phyloP scores from a whole-genome alignment of 2,797 vertebrate genomes.

The Neomorphus geoffroyi region DNA sequence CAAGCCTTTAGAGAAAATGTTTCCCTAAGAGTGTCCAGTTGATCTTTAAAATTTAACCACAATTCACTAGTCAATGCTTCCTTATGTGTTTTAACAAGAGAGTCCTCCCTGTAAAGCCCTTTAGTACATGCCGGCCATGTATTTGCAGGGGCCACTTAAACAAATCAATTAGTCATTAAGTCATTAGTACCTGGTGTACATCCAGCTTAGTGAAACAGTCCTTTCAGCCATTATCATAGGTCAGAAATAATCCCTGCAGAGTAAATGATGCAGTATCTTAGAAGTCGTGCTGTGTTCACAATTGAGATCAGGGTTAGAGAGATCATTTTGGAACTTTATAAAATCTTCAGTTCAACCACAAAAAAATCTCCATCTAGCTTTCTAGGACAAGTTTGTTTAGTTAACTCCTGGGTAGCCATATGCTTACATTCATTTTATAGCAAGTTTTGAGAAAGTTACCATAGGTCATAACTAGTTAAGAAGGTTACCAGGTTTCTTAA shows the following conservation, averaged over 20 bases:
- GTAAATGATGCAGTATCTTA: not conserved
- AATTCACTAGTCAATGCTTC: not conserved
- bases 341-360: not conserved
- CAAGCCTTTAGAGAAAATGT: not conserved
- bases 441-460: not conserved
- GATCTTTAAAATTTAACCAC: not conserved
- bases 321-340: not conserved
- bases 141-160: not conserved
- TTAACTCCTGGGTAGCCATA: not conserved
- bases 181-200: not conserved
- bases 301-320: not conserved
- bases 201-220: not conserved
- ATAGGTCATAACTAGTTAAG: not conserved
- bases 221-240: not conserved
- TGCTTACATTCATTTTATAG: not conserved
- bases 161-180: not conserved
- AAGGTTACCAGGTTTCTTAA: not conserved
- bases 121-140: not conserved
- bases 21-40: not conserved
- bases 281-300: not conserved
- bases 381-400: not conserved
- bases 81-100: not conserved
- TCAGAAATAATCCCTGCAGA: not conserved
- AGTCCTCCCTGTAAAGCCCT: not conserved
- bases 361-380: not conserved